Conservation (phyloP, 2,888 invertebrate genomes). For the Tiphia femorata region DNA sequence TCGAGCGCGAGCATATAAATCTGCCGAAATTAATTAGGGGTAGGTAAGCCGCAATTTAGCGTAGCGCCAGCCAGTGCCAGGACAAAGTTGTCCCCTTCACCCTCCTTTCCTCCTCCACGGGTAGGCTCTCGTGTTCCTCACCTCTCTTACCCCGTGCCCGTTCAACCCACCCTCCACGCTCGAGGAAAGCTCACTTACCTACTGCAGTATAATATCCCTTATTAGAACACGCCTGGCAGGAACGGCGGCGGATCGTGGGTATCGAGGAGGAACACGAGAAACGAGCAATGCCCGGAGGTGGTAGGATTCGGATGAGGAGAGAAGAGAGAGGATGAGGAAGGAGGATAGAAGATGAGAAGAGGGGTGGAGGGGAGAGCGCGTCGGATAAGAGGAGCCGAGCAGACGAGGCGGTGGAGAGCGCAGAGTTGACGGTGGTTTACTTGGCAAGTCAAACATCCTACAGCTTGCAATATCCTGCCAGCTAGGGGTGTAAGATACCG, state of each 20-base stretch:
- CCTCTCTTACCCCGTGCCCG: slow-evolving; percentile 13
- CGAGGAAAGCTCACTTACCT: neutral
- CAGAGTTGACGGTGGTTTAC: slow-evolving; percentile 40
- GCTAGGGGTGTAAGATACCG: slow-evolving; percentile 53
- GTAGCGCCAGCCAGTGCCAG: slow-evolving; percentile 35
- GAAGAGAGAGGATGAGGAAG: neutral
- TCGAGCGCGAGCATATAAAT: slow-evolving; percentile 41
- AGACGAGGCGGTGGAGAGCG: neutral
- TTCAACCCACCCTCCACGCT: neutral
- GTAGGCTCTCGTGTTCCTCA: neutral
- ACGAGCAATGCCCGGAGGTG: neutral
- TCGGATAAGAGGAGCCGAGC: neutral
- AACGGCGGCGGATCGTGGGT: slow-evolving; percentile 27
- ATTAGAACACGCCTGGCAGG: slow-evolving; percentile 43
- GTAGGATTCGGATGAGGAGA: too few relatives aligned
- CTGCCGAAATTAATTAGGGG: slow-evolving; percentile 49
- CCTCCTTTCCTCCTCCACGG: slow-evolving; percentile 7
- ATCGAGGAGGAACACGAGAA: slow-evolving; percentile 7
- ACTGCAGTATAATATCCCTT: slow-evolving; percentile 44
- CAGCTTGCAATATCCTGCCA: slow-evolving; percentile 59
- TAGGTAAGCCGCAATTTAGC: slow-evolving; percentile 56
- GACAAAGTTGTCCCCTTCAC: slow-evolving; percentile 23
- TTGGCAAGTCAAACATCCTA: slow-evolving; percentile 63
- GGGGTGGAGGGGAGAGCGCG: slow-evolving; percentile 6
- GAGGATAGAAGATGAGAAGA: neutral